Evolutionary conservation across 2,113 vertebrate genomes (phyloP).

Genomic region (Choloepus hoffmanni): DNA sequence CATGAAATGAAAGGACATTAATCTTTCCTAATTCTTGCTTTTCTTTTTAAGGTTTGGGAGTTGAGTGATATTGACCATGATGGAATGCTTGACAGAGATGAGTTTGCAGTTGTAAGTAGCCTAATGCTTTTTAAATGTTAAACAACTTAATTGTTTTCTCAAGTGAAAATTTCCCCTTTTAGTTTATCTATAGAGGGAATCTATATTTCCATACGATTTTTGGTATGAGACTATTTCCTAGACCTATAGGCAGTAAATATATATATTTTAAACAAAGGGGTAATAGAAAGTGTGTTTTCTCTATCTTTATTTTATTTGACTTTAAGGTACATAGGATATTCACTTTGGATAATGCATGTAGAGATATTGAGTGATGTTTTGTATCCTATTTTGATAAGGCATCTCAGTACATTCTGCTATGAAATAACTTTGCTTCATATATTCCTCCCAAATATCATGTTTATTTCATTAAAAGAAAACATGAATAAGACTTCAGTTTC

Average conservation of each 20-base stretch:
- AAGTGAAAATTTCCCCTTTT: conserved; percentile 44
- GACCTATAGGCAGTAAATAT: conserved; percentile 25
- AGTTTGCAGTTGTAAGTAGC: conserved; percentile 98
- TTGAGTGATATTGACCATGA: conserved; percentile 98
- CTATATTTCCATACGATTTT: conserved; percentile 2
- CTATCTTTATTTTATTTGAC: conserved; percentile 54
- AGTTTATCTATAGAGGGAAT: conserved; percentile 57
- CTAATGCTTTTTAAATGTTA: conserved; percentile 51
- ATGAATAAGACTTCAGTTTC: conserved; percentile 35
- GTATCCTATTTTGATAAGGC: neutral
- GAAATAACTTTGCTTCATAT: conserved; percentile 32
- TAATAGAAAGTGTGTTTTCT: conserved; percentile 51
- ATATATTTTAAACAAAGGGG: conserved; percentile 49
- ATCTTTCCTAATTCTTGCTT: conserved; percentile 55
- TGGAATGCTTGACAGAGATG: conserved; percentile 98
- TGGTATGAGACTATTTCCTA: conserved; percentile 10
- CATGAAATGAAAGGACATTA: conserved; percentile 35
- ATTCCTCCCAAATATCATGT: conserved; percentile 2
- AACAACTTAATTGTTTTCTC: conserved; percentile 16
- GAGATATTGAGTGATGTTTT: conserved; percentile 22
- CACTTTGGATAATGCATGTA: conserved; percentile 13
- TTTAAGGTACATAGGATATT: neutral
- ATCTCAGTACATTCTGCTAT: neutral
- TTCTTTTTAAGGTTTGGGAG: conserved; percentile 95
- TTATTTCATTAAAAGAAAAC: conserved; percentile 43